These are phyloP conservation scores for Meriones psammophilus DNA, from an alignment of 2,797 vertebrate genomes.

Conservation along the genomic window DNA sequence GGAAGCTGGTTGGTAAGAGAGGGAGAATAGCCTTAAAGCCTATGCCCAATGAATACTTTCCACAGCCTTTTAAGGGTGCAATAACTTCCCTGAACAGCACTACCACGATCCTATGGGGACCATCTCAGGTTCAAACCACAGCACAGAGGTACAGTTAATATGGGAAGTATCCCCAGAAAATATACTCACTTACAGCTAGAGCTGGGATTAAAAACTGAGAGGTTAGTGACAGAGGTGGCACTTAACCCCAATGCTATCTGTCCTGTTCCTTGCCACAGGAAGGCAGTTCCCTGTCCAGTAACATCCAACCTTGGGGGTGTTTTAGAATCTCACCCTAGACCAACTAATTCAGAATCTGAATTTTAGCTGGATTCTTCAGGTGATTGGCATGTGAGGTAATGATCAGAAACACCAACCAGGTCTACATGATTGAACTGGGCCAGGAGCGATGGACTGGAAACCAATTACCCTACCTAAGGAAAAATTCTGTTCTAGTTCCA, in stretches of 20 bases:
- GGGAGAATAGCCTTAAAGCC: background rate
- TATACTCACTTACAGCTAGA: background rate
- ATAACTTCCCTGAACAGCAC: background rate
- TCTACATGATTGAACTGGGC: background rate
- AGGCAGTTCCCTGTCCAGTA: background rate
- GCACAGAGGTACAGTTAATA: background rate
- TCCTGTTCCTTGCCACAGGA: background rate
- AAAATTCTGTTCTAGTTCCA: background rate
- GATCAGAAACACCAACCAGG: conserved; percentile 27
- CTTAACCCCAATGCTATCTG: background rate
- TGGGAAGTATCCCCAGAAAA: background rate
- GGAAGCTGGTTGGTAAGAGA: background rate
- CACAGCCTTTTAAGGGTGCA: too few relatives aligned
- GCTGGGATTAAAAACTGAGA: background rate
- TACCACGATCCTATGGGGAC: background rate
- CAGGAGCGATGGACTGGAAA: background rate
- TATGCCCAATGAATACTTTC: background rate
- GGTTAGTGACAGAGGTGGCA: background rate
- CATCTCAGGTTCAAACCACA: background rate
- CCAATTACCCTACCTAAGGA: background rate
- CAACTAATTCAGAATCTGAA: background rate
- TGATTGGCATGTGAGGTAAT: background rate
- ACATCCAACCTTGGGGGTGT: background rate
- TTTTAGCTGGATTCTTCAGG: background rate
- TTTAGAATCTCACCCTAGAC: background rate